A percentile compares a stretch with the other conserved stretches of the same genome.
phyloP scores from a whole-genome alignment of 2,888 invertebrate species.

The Augiades crinisus region DNA sequence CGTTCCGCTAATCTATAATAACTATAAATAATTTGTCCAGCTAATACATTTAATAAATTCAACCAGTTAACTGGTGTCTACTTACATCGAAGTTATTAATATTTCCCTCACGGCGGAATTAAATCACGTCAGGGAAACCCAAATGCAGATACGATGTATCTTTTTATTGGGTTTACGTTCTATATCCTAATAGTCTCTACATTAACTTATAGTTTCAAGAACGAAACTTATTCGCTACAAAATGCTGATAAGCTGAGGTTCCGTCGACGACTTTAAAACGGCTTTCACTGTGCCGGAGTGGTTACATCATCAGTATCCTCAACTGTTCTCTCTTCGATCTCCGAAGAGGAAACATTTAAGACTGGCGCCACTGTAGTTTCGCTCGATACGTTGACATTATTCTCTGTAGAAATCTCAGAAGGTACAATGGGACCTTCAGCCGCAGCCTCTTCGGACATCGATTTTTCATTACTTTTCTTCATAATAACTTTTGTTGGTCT shows the following conservation, averaged over 20 bases:
- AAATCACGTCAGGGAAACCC: conserved; percentile 36
- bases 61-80: conserved; percentile 52
- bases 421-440: conserved; percentile 33
- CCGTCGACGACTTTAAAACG: conserved; percentile 39
- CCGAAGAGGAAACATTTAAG: conserved; percentile 29
- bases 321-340: conserved; percentile 32
- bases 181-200: conserved; percentile 72
- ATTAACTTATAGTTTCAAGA: conserved; percentile 71
- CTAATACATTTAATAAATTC: conserved; percentile 60
- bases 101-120: conserved; percentile 32
- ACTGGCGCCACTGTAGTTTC: conserved; percentile 32
- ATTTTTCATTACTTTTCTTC: conserved; percentile 52
- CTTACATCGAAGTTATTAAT: conserved; percentile 49
- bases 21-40: conserved; percentile 76
- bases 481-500: conserved; percentile 67
- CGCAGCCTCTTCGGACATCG: conserved; percentile 34
- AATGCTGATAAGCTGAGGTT: conserved; percentile 73
- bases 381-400: background rate
- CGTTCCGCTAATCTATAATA: conserved; percentile 47
- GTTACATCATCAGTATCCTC: conserved; percentile 37
- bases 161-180: conserved; percentile 45
- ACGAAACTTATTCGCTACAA: conserved; percentile 73
- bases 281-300: conserved; percentile 44
- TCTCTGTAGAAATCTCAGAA: conserved; percentile 32
- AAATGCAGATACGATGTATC: conserved; percentile 53